Percentiles rank a stretch among this genome's conserved stretches.
Evolutionary conservation across 2,797 vertebrate genomes (phyloP).

Genomic region (Melanogrammus aeglefinus): DNA sequence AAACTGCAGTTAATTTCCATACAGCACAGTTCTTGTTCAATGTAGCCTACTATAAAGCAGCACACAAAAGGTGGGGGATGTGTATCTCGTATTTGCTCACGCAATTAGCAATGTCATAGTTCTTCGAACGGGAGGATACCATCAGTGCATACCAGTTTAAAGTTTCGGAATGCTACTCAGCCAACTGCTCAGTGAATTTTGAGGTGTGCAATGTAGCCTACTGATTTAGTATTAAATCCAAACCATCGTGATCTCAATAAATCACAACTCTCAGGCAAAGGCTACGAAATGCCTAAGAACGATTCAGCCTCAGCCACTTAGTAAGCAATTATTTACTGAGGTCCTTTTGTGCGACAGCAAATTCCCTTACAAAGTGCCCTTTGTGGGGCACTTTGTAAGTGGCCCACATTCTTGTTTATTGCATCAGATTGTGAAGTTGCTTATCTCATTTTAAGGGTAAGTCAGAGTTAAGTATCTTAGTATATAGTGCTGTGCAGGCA

Average conservation of each 20-base stretch:
- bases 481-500: not conserved
- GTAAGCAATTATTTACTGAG: conserved; percentile 20
- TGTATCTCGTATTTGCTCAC: not conserved
- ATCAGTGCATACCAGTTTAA: not conserved
- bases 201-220: conserved; percentile 22
- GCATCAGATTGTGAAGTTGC: conserved; percentile 34
- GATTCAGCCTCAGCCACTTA: conserved; percentile 25
- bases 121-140: not conserved
- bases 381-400: too few relatives aligned
- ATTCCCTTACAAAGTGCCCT: conserved; percentile 50
- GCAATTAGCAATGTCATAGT: not conserved
- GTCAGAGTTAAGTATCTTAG: conserved; percentile 30
- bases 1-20: conserved; percentile 8
- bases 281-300: conserved; percentile 18
- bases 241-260: conserved; percentile 18
- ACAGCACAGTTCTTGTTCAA: not conserved
- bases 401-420: conserved; percentile 10
- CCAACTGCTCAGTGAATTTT: conserved; percentile 25
- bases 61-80: not conserved
- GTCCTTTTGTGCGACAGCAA: conserved; percentile 31
- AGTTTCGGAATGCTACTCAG: conserved; percentile 29
- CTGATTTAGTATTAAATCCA: conserved; percentile 37
- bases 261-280: conserved; percentile 30
- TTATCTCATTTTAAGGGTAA: conserved; percentile 31
- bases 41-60: not conserved